Evolutionary conservation across 2,113 vertebrate genomes (phyloP).

Genomic region (Tragulus kanchil): DNA sequence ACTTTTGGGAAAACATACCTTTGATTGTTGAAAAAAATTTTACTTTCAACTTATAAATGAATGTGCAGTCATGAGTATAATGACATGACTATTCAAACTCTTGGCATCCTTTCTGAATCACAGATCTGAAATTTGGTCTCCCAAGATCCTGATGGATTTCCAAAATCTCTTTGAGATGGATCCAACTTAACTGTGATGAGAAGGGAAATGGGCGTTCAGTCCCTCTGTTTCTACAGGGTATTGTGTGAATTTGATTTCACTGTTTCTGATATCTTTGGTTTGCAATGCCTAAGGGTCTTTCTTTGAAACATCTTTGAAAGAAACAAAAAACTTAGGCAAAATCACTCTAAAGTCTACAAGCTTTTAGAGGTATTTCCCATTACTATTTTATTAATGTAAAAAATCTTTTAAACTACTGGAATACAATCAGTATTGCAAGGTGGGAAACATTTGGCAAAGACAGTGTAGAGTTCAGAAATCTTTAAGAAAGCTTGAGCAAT

Average conservation of each 20-base stretch:
- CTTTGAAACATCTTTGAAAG: neutral
- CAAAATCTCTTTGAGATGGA: conserved; percentile 15
- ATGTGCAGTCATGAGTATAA: neutral
- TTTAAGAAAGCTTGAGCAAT: neutral
- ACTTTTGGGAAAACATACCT: neutral
- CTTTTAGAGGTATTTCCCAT: neutral
- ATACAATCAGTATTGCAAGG: neutral
- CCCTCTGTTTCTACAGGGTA: neutral
- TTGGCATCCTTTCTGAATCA: neutral
- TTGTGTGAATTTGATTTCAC: conserved; percentile 11
- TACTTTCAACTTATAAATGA: conserved; percentile 12
- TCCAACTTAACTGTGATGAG: neutral
- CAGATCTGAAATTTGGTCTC: neutral
- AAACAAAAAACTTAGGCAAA: neutral
- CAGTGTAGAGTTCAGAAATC: neutral
- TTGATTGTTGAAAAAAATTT: neutral
- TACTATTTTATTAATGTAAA: conserved; percentile 33
- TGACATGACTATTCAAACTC: neutral
- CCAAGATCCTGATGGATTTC: neutral
- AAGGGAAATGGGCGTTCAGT: neutral
- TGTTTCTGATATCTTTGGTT: neutral
- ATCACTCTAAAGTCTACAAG: neutral
- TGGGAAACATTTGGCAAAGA: neutral
- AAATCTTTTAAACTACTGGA: conserved; percentile 19
- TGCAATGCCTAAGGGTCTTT: neutral